Conservation (phyloP, 2,888 invertebrate species). For the Eustalomyia histrio region DNA sequence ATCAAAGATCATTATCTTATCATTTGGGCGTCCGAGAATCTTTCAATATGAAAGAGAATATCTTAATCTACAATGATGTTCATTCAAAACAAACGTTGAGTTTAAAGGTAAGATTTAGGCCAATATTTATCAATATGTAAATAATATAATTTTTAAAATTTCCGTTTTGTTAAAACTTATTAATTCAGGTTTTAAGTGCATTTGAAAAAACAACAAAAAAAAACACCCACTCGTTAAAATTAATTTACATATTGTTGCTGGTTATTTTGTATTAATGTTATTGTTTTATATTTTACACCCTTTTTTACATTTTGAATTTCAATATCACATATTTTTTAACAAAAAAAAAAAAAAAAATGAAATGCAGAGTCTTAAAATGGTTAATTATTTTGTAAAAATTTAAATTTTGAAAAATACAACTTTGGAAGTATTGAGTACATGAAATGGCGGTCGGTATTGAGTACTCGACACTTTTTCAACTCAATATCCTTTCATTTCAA, state of each 20-base stretch:
- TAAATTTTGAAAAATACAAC: too few species aligned
- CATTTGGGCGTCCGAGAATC: slow-evolving; percentile 98
- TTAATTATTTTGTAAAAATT: too few species aligned
- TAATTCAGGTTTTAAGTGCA: slow-evolving; percentile 3
- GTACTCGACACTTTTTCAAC: too few species aligned
- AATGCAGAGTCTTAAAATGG: neutral
- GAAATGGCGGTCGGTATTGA: too few species aligned
- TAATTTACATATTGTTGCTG: slow-evolving; percentile 53
- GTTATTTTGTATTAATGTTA: slow-evolving; percentile 20
- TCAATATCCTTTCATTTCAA: too few species aligned
- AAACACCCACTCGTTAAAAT: slow-evolving; percentile 53
- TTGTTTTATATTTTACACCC: slow-evolving; percentile 18
- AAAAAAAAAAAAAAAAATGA: neutral
- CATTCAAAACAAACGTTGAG: slow-evolving; percentile 92
- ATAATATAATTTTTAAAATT: slow-evolving; percentile 9
- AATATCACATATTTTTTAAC: slow-evolving; percentile 21
- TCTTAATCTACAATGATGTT: slow-evolving; percentile 92
- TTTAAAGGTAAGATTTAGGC: slow-evolving; percentile 85
- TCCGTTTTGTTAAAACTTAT: slow-evolving; percentile 24
- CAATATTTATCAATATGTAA: neutral
- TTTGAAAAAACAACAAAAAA: slow-evolving; percentile 22
- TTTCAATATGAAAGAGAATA: slow-evolving; percentile 97
- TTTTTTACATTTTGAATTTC: neutral
- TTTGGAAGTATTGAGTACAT: too few species aligned
- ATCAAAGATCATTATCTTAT: slow-evolving; percentile 96